Evolutionary conservation across 2,797 vertebrate genomes (phyloP), one percentile per base, ranked within the genome.

Genomic region (Halcyon chelicuti): DNA sequence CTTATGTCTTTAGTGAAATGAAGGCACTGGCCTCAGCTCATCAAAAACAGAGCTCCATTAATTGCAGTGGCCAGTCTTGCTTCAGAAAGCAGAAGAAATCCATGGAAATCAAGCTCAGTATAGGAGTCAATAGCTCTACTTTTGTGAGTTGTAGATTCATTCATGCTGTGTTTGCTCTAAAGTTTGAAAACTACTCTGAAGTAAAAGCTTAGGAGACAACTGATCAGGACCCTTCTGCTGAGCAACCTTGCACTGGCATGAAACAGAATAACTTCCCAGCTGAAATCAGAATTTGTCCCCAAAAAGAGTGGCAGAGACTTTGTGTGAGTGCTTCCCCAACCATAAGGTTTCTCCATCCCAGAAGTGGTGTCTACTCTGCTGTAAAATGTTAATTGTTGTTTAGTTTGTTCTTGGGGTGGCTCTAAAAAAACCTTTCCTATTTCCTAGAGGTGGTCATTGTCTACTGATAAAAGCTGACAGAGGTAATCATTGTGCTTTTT

Each of bases 11-110:
- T 58, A 54, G 65, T 73, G 84, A 85, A 97, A 44, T 54, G 54
- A 76, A 93, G 79, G 88, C 91, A 66, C 70, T 95, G 96, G 95
- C 80, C 75, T 65, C 88, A 95, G 82, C 93, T 96, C 80, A 7
- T 49, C 62, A 10, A 74, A 60, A 85, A 88, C 26, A 89, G 83
- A 91, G 72, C 74, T 79, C 66, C 90, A 79, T 80, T 95, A 95
- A 47, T 93, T 51, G 68, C 83, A 82, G 65, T 29, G 65, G 57
- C 13, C 49, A 93, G 57, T 55, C 86, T 70, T 63, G 55, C 72
- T 93, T 90, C 82, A 58, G 68, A 65, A 67, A 83, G 66, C 86
- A 71, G 88, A 84, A 90, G 61, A 81, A 86, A 65, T 83, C 39
- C 20, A 9, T 81, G 70, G 52, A 74, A 95, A 72, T 47, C 16